Evolutionary conservation across 2,113 vertebrate genomes (phyloP), one percentile per base, ranked within the genome.

Genomic region (Neomonachus schauinslandi): DNA sequence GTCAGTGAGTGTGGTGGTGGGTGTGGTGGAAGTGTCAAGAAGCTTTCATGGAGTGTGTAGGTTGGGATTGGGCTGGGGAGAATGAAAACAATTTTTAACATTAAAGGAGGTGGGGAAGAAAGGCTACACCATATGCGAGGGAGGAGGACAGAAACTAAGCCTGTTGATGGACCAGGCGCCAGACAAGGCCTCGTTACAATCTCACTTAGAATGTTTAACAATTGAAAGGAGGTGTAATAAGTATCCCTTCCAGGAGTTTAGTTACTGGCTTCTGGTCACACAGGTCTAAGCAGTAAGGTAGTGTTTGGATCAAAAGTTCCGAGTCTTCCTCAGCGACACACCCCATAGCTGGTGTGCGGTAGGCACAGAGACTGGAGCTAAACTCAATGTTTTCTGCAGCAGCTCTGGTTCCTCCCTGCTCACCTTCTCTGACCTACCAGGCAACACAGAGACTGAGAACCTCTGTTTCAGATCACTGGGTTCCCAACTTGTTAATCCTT

Each of bases 11-110:
- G 71, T 42, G 57, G 36, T 76, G 65, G 63, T 74, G 42, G 61
- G 65, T 13, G 72, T 28, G 49, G 22, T 10, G 55, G n/a, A 13
- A 10, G 4, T 39, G 6, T 24, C 7, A 2, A 53, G 69, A 46
- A 26, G 9, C 42, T 21, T 93, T n/a, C 15, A 1, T 12, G 83
- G 67, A 74, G 65, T 57, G 57, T 63, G 84, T 97, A 85, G 95
- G 65, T 9, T 84, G 49, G 39, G 67, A 51, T 22, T 83, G 90
- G 46, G 55, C 49, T 71, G 51, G 42, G 36, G 65, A 90, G 63
- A 93, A 96, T 84, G 74, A 71, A 83, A 90, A 42, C 28, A 53
- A 90, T 86, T 94, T 72, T 84, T 46, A 5, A 26, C 95, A 83
- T 42, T 11, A 42, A 65, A 96, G 28, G 28, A 33, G 31, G 2